Percentiles rank a stretch among this genome's conserved stretches.
These are phyloP conservation scores for Ladona fulva DNA, from an alignment of 1,140 invertebrate genomes.

Conservation along the genomic window DNA sequence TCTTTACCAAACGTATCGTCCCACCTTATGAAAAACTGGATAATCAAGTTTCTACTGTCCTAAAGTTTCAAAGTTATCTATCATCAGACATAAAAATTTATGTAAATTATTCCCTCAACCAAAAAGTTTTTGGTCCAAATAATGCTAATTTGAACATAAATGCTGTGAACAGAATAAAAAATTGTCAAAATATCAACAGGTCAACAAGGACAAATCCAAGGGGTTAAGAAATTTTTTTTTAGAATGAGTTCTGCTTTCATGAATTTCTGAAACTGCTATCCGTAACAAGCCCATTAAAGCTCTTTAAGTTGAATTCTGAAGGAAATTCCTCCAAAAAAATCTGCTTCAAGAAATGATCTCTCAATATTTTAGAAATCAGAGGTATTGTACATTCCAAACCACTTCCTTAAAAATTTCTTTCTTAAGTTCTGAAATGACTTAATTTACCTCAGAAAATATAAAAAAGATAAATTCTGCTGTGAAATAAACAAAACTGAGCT, in stretches of 20 bases:
- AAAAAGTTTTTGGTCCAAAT: not conserved
- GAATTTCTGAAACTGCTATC: not conserved
- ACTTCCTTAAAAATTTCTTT: not conserved
- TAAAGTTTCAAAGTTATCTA: not conserved
- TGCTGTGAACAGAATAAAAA: not conserved
- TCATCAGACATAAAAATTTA: not conserved
- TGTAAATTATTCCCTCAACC: not conserved
- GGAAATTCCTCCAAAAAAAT: not conserved
- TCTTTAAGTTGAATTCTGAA: not conserved
- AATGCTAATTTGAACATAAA: not conserved
- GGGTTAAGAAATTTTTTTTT: not conserved
- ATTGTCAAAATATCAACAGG: not conserved
- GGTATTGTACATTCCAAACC: not conserved
- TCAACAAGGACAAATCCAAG: not conserved
- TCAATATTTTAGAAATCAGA: not conserved
- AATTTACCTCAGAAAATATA: not conserved
- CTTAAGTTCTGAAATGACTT: not conserved
- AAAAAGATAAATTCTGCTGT: not conserved
- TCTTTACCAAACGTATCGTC: not conserved
- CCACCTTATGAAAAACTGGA: not conserved
- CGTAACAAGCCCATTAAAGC: not conserved
- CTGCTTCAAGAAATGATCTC: not conserved
- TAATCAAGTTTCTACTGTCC: not conserved
- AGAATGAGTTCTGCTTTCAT: not conserved
- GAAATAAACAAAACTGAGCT: slow-evolving; percentile 3